Base-by-base conservation (phyloP, 37 sponge, comb jelly and placozoan genomes). In the Lycopodina hypogea region DNA sequence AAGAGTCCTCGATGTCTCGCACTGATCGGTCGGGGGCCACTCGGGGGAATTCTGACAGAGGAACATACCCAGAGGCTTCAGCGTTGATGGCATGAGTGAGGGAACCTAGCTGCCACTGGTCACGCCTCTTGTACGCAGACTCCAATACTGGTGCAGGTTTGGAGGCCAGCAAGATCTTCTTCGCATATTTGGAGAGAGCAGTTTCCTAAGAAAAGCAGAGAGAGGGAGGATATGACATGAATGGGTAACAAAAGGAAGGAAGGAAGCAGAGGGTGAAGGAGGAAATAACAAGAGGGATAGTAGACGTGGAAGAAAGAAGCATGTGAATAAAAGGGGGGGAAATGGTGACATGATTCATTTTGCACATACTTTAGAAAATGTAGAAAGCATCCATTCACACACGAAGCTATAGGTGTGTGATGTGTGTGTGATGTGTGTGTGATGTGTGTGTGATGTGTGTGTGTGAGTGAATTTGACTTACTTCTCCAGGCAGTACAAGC, bases 131-230 rank as follows among this genome's bases (percentile, higher is more conserved):
- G 80, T 83, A 99, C 26, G 76, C 42, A 23, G 97, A 96, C 61
- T 94, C 86, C 28, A 96, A 68, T 19, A 94, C 87, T 11, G 99
- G 95, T 33, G 97, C 95, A 80, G 99, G 99, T 63, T 99, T 99
- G 34, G 86, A 50, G 4, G 94, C 91, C 66, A 99, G 76, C 17
- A 99, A 63, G 28, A 99, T 91, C 91, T 99, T 99, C 76, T 99
- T 99, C 60, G 96, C 93, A 86, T 99, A 96, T 78, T 99, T 96
- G 22, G 86, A 83, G 39, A 99, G 87, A 0, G 95, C 89, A 39
- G 87, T 79, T 24, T 64, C 86, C 80, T 80, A 42, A 0, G 56
- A 39, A 26, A 34, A 71, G 2, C 11, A 28, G n/a, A n/a, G n/a
- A 32, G n/a, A 22, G 12, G 59, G 41, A 60, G 40, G 4, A 41